A percentile compares a stretch with the other conserved stretches of the same genome.
Evolutionary conservation across 2,888 invertebrate species (phyloP).

Genomic region (Lasioglossum villosulum): DNA sequence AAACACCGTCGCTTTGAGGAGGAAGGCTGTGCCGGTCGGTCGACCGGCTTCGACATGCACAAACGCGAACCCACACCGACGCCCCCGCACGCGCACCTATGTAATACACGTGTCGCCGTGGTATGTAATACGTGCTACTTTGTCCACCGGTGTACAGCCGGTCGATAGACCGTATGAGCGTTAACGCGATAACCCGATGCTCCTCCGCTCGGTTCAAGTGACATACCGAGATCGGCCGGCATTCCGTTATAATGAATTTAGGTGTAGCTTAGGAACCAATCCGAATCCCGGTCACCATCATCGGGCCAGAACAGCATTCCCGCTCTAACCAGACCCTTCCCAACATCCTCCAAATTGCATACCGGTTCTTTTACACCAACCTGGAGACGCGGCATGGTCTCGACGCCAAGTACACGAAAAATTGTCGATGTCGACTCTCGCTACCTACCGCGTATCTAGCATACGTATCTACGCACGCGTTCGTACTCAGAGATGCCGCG

Average conservation of each 20-base stretch:
- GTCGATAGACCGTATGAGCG: constrained; percentile 71
- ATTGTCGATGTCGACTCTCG: no score
- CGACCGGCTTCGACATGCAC: constrained; percentile 41
- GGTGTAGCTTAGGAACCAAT: constrained; percentile 38
- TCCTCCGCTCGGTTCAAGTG: constrained; percentile 55
- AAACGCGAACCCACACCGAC: constrained; percentile 40
- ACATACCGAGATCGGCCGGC: constrained; percentile 65
- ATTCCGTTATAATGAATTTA: constrained; percentile 72
- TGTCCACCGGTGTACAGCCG: constrained; percentile 60
- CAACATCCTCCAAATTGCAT: constrained; percentile 56
- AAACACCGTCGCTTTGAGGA: constrained; percentile 67
- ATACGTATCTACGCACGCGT: no score
- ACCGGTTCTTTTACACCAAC: neutral
- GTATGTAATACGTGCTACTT: constrained; percentile 70
- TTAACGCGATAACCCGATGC: constrained; percentile 74
- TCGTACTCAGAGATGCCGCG: no score
- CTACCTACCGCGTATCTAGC: no score
- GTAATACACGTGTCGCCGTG: constrained; percentile 65
- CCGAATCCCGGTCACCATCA: neutral
- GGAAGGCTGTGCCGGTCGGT: constrained; percentile 38
- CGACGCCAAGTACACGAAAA: no score
- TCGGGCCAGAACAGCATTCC: neutral
- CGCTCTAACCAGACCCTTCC: constrained; percentile 45
- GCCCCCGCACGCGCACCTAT: constrained; percentile 24
- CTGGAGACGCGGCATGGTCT: no score